phyloP scores from a whole-genome alignment of 2,888 invertebrate species.

The Ditula angustiorana region DNA sequence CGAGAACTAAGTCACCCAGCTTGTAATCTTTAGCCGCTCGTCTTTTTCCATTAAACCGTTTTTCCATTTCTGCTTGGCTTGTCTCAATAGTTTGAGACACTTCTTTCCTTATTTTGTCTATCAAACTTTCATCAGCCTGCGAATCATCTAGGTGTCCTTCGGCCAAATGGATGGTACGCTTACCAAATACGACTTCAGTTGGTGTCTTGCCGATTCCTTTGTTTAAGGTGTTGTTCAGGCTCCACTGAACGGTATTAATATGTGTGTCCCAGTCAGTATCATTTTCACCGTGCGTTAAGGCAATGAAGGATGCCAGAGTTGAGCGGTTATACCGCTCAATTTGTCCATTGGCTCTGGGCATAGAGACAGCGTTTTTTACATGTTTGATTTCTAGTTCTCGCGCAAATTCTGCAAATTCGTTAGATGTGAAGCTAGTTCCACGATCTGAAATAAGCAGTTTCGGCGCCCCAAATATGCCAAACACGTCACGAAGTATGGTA shows the following conservation, averaged over 20 bases:
- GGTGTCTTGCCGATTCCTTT: conserved; percentile 39
- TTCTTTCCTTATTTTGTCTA: neutral
- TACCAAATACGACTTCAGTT: conserved; percentile 40
- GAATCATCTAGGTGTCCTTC: neutral
- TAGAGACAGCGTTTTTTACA: neutral
- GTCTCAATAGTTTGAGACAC: neutral
- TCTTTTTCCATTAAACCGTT: neutral
- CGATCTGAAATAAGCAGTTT: conserved; percentile 19
- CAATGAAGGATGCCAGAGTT: conserved; percentile 27
- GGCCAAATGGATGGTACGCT: no score
- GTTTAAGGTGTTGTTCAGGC: conserved; percentile 40
- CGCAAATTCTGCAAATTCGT: conserved; percentile 13
- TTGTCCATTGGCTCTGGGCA: no score
- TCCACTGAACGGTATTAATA: conserved; percentile 37
- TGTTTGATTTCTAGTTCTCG: neutral
- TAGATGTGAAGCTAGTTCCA: conserved; percentile 31
- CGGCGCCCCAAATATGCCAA: conserved; percentile 15
- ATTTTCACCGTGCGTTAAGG: conserved; percentile 13
- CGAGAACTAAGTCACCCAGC: neutral
- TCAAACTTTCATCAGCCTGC: neutral
- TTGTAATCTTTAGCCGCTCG: neutral
- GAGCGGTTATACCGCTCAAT: conserved; percentile 36
- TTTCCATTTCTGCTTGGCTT: neutral
- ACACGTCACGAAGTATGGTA: no score
- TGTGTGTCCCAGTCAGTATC: conserved; percentile 37